These are phyloP conservation scores for Coenonympha arcania DNA, from an alignment of 2,888 invertebrate species.

Conservation along the genomic window DNA sequence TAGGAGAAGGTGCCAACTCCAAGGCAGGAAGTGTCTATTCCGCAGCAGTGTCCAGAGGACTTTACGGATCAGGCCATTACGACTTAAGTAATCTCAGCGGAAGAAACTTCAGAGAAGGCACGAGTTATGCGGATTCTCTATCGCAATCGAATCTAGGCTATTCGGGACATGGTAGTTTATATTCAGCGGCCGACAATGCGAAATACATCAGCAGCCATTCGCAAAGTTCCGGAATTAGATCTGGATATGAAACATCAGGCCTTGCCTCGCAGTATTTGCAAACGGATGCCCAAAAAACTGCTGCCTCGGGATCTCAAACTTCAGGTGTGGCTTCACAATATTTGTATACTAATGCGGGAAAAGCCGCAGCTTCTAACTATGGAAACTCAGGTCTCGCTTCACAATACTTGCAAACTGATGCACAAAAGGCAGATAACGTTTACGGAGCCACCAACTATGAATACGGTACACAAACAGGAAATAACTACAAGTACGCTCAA, in stretches of 20 bases:
- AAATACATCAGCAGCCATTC: conserved; percentile 34
- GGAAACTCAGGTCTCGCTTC: conserved; percentile 28
- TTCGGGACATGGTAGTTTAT: conserved; percentile 9
- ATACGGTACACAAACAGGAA: conserved; percentile 34
- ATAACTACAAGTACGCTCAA: conserved; percentile 38
- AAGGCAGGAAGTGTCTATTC: conserved; percentile 57
- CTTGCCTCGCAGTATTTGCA: conserved; percentile 31
- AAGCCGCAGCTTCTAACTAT: too few species aligned
- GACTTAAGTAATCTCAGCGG: conserved; percentile 57
- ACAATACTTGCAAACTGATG: conserved; percentile 33
- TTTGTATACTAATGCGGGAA: too few species aligned
- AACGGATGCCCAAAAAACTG: conserved; percentile 38
- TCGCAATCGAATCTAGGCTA: conserved; percentile 16
- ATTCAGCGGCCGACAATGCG: conserved; percentile 19
- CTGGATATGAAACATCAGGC: conserved; percentile 33
- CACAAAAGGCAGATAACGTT: conserved; percentile 37
- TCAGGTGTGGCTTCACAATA: too few species aligned
- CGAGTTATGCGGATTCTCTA: conserved; percentile 33
- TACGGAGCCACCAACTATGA: conserved; percentile 36
- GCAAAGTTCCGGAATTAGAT: conserved; percentile 35
- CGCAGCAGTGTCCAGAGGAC: conserved; percentile 61
- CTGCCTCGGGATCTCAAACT: too few species aligned
- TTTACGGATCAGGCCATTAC: conserved; percentile 55
- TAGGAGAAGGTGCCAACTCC: conserved; percentile 55
- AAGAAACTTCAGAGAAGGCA: conserved; percentile 58